phyloP scores from a whole-genome alignment of 2,888 invertebrate species.

The Pachydiplax longipennis region DNA sequence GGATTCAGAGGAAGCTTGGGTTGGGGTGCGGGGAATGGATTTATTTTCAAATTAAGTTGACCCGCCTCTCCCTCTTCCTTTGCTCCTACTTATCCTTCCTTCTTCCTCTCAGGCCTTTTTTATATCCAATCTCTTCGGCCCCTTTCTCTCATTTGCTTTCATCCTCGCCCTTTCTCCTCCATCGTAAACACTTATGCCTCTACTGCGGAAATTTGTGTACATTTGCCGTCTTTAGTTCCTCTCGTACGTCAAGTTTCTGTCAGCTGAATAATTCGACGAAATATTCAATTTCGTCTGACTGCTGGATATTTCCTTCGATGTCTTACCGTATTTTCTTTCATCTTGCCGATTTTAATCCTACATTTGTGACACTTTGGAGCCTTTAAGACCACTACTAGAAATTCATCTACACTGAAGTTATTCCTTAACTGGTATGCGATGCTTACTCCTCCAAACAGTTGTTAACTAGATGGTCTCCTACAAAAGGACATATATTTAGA shows the following conservation, averaged over 20 bases:
- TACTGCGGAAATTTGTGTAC: not conserved
- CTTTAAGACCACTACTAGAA: no score
- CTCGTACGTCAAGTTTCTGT: no score
- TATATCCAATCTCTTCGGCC: not conserved
- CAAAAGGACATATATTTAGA: no score
- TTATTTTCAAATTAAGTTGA: slow-evolving; percentile 45
- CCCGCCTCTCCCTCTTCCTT: not conserved
- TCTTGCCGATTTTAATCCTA: not conserved
- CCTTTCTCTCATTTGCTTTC: not conserved
- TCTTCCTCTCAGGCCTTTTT: not conserved
- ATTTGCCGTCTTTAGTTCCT: not conserved
- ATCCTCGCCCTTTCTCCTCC: not conserved
- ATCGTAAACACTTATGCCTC: not conserved
- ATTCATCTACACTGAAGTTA: no score
- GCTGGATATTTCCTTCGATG: not conserved
- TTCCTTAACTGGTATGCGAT: no score
- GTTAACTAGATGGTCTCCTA: no score
- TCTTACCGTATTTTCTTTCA: no score
- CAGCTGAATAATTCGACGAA: no score
- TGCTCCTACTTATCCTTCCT: slow-evolving; percentile 1
- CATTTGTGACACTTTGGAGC: not conserved
- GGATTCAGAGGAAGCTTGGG: not conserved
- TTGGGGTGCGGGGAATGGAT: slow-evolving; percentile 9
- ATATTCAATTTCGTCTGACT: not conserved
- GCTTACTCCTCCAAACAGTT: no score